Conservation (phyloP, 2,888 invertebrate species). For the Perdita meconis region DNA sequence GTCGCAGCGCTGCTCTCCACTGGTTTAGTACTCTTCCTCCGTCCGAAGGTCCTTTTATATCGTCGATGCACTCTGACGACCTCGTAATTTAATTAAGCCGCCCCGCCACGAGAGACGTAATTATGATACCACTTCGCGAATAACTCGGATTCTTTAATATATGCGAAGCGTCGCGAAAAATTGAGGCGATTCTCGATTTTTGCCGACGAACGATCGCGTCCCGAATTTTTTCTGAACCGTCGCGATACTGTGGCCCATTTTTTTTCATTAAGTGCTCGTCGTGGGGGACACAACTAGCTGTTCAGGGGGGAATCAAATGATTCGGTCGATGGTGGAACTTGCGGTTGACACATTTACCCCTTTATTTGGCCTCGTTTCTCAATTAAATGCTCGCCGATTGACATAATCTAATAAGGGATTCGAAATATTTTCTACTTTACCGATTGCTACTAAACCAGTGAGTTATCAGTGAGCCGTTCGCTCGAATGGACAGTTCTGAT, state of each 20-base stretch:
- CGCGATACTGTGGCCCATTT: background rate
- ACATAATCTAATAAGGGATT: background rate
- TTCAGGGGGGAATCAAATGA: background rate
- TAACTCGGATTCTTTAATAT: conserved; percentile 15
- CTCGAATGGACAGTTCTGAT: background rate
- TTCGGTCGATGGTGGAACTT: background rate
- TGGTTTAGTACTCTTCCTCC: conserved; percentile 64
- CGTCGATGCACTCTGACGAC: conserved; percentile 45
- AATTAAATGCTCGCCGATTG: background rate
- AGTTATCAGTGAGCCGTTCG: background rate
- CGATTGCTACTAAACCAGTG: background rate
- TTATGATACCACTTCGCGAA: conserved; percentile 38
- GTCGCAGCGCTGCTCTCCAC: conserved; percentile 52
- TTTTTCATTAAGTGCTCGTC: too few relatives aligned
- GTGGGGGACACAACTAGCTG: background rate
- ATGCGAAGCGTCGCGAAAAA: too few relatives aligned
- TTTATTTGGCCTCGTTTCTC: background rate
- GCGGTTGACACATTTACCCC: background rate
- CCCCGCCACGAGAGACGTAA: conserved; percentile 28
- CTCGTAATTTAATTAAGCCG: conserved; percentile 63
- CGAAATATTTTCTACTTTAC: background rate
- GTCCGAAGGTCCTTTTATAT: conserved; percentile 68
- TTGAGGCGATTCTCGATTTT: background rate
- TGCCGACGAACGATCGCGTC: background rate
- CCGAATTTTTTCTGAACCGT: background rate